phyloP scores from a whole-genome alignment of 2,113 vertebrate genomes.

The Pelmatolapia mariae region DNA sequence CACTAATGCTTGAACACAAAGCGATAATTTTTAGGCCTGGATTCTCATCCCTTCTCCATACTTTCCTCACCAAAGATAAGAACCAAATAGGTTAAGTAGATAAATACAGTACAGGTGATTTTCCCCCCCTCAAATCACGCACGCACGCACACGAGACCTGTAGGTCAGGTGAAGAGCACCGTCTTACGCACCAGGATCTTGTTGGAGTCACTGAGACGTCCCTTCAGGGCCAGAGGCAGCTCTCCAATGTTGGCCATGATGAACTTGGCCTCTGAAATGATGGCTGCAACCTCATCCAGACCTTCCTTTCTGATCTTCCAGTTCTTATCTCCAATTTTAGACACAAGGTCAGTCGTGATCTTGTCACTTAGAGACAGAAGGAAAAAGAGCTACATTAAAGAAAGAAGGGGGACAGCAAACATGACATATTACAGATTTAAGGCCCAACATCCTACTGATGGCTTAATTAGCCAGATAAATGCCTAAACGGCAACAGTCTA shows the following conservation, averaged over 20 bases:
- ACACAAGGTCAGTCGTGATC: constrained; percentile 86
- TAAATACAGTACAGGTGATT: not conserved
- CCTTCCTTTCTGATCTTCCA: constrained; percentile 99
- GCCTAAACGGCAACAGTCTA: not conserved
- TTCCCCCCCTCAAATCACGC: accelerated
- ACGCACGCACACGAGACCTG: not conserved
- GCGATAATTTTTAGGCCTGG: not conserved
- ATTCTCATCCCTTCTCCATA: not conserved
- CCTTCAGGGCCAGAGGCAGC: constrained; percentile 85
- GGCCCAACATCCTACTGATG: not conserved
- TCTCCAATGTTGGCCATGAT: constrained; percentile 91
- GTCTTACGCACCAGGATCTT: constrained; percentile 82
- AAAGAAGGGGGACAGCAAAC: not conserved
- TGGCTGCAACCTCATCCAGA: constrained; percentile 84
- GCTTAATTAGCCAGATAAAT: not conserved
- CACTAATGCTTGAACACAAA: not conserved
- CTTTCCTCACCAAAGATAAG: not conserved
- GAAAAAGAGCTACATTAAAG: not conserved
- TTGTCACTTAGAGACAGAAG: constrained; percentile 80
- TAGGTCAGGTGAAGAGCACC: too few relatives aligned
- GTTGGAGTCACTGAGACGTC: constrained; percentile 91
- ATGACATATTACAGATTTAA: not conserved
- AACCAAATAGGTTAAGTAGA: not conserved
- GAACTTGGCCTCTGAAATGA: constrained; percentile 96
- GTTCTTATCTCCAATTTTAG: constrained; percentile 94